These are phyloP conservation scores for Meteorus sp. DNA, from an alignment of 1,140 invertebrate genomes.

Conservation along the genomic window DNA sequence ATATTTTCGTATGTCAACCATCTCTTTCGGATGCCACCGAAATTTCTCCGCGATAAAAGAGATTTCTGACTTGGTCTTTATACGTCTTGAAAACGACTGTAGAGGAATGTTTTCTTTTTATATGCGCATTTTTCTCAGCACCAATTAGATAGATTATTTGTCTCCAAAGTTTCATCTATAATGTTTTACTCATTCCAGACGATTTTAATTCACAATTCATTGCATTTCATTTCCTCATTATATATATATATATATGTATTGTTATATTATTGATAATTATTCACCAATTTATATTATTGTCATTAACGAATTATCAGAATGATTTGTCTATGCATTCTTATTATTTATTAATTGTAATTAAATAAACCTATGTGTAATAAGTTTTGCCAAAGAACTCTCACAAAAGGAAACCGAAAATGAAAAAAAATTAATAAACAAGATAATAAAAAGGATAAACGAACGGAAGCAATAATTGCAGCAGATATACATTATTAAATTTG, in stretches of 20 bases:
- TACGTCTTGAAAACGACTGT: too few species aligned
- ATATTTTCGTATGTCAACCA: slow-evolving; percentile 7
- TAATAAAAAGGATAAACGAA: too few species aligned
- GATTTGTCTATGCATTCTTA: slow-evolving; percentile 54
- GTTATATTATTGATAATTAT: slow-evolving; percentile 49
- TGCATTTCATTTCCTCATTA: slow-evolving; percentile 40
- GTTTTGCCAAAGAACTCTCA: slow-evolving; percentile 58
- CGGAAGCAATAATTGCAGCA: too few species aligned
- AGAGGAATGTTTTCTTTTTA: slow-evolving; percentile 18
- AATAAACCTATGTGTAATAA: slow-evolving; percentile 59
- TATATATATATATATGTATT: slow-evolving; percentile 37
- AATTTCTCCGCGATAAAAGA: too few species aligned
- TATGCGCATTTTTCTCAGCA: slow-evolving; percentile 18
- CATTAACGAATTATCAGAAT: slow-evolving; percentile 43
- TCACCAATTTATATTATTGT: slow-evolving; percentile 38
- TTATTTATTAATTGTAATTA: slow-evolving; percentile 57
- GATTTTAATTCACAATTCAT: slow-evolving; percentile 36
- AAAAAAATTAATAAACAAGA: slow-evolving; percentile 20
- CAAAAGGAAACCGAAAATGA: slow-evolving; percentile 22
- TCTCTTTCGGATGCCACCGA: too few species aligned
- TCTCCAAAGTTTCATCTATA: slow-evolving; percentile 28
- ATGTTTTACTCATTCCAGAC: slow-evolving; percentile 8
- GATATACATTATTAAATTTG: too few species aligned
- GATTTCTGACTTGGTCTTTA: too few species aligned
- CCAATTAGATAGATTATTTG: slow-evolving; percentile 25